Base-by-base conservation (phyloP, 2,797 vertebrate genomes). In the Neopelma chrysocephalum region DNA sequence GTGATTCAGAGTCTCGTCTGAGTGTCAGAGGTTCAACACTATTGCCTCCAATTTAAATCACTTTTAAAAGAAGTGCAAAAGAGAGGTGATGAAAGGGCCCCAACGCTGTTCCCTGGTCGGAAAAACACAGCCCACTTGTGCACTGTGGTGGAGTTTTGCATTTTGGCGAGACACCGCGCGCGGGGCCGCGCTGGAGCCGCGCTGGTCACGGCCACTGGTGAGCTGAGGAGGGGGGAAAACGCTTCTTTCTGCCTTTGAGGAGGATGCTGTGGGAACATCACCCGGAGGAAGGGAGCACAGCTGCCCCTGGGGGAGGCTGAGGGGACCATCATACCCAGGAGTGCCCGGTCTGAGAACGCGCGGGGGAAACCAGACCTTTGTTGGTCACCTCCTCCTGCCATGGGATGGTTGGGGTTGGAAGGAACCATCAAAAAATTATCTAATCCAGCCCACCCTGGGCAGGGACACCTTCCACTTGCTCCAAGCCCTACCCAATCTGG, bases 31-130 rank as follows among this genome's bases (percentile, higher is more conserved):
- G 76, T 96, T 95, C 92, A 72, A 61, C 69, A 68, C 97, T 69
- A 98, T 98, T 98, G 98, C 96, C 94, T 98, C 98, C 98, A 98
- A 98, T 98, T 98, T 98, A 98, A 98, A 98, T 98, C 98, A 98
- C 93, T 93, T 82, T 95, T 82, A 77, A 48, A 93, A 97, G 97
- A 97, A 98, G 98, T 97, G 97, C 95, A 90, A 58, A 65, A 84
- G 85, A 90, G 95, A 98, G 97, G 97, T 97, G 98, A 95, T 97
- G 97, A 98, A 98, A 98, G 96, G 95, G 92, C 92, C 94, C 86
- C 61, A 87, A 70, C 79, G 97, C 95, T 79, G 96, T 82, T 97
- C 94, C 94, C 82, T 78, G 81, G 31, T 95, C 57, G 76, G 97
- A 82, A 97, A 97, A 97, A 98, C 97, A 98, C 97, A 97, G 97